A percentile compares a stretch with the other conserved stretches of the same genome.
phyloP scores from a whole-genome alignment of 2,888 invertebrate species.

The Tridacna gigas region DNA sequence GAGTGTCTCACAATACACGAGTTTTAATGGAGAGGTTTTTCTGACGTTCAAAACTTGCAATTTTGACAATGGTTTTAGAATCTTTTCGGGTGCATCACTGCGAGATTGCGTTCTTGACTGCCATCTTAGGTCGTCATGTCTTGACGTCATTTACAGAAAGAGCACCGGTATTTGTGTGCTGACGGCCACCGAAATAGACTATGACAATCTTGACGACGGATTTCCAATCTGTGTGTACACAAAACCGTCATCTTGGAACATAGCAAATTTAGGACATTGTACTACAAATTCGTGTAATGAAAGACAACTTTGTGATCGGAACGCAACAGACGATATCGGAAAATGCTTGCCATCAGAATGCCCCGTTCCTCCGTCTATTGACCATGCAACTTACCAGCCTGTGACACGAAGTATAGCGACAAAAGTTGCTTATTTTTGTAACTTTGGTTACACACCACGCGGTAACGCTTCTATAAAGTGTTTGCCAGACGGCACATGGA shows the following conservation, averaged over 20 bases:
- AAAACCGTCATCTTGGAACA: neutral
- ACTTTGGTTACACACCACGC: neutral
- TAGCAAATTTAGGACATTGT: slow-evolving; percentile 9
- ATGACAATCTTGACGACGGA: neutral
- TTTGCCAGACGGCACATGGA: slow-evolving; percentile 4
- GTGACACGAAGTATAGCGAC: neutral
- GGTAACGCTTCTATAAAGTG: neutral
- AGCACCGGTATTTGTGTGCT: neutral
- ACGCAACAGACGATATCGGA: neutral
- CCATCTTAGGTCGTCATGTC: slow-evolving; percentile 6
- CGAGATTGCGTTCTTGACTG: slow-evolving; percentile 5
- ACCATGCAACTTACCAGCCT: neutral
- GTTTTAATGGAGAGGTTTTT: neutral
- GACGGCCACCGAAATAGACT: neutral
- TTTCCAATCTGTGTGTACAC: slow-evolving; percentile 1
- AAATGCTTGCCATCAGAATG: neutral
- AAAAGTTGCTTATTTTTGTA: neutral
- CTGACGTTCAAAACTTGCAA: slow-evolving; percentile 3
- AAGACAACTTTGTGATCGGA: slow-evolving; percentile 4
- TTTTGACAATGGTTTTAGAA: neutral
- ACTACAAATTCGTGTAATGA: slow-evolving; percentile 2
- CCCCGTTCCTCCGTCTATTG: neutral
- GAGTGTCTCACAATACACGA: too few species aligned
- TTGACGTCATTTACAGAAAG: neutral
- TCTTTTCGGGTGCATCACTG: neutral